Evolutionary conservation across 1,140 invertebrate genomes (phyloP).

Genomic region (Bilobella aurantiaca): DNA sequence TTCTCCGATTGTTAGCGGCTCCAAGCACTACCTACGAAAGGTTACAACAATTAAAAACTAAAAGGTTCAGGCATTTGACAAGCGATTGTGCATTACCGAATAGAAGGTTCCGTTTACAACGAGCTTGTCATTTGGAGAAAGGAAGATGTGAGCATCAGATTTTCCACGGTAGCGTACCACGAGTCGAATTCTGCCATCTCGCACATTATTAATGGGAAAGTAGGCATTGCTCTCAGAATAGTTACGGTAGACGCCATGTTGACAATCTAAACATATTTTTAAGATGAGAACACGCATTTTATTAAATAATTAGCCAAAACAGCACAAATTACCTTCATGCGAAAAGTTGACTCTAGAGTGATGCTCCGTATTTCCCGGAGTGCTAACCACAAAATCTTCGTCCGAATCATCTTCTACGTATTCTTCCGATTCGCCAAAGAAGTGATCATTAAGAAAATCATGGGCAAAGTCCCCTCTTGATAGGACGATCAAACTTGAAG

Average conservation of each 20-base stretch:
- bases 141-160: constrained; percentile 18
- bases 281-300: no score
- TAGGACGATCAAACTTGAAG: no score
- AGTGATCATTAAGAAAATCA: no score
- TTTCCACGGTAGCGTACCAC: constrained; percentile 21
- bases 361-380: background rate
- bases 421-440: no score
- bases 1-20: constrained; percentile 12
- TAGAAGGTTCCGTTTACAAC: constrained; percentile 10
- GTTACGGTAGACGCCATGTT: background rate
- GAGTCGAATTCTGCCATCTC: constrained; percentile 11
- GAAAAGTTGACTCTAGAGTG: constrained; percentile 8
- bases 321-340: constrained; percentile 19
- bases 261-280: constrained; percentile 6
- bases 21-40: constrained; percentile 22
- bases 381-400: no score
- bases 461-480: no score
- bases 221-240: background rate
- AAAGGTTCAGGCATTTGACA: background rate
- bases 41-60: background rate
- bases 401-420: background rate
- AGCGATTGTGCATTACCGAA: background rate
- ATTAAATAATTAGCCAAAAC: background rate
- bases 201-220: constrained; percentile 1
- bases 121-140: constrained; percentile 5